Percentiles rank a stretch among this genome's conserved stretches.
Evolutionary conservation across 2,113 vertebrate species (phyloP).

Genomic region (Bos taurus): DNA sequence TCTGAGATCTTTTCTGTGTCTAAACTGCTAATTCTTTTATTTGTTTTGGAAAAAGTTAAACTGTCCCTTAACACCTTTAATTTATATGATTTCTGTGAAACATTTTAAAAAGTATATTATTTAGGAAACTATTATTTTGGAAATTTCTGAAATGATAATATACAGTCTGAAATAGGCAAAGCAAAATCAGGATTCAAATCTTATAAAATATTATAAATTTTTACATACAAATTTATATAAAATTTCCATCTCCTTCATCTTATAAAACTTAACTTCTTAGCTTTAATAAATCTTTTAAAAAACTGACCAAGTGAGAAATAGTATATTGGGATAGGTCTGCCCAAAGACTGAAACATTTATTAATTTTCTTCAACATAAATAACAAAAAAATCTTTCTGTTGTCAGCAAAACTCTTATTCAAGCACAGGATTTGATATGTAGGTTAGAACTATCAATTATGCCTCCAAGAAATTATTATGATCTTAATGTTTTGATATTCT

Average conservation of each 20-base stretch:
- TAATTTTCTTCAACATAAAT: slow-evolving; percentile 16
- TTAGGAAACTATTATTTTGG: not conserved
- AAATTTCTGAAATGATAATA: not conserved
- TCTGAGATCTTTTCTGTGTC: not conserved
- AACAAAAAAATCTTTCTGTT: not conserved
- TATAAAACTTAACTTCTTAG: not conserved
- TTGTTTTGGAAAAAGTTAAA: slow-evolving; percentile 12
- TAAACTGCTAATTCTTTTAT: not conserved
- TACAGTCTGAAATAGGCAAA: not conserved
- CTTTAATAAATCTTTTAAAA: slow-evolving; percentile 20
- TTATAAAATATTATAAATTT: not conserved
- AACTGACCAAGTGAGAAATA: slow-evolving; percentile 29
- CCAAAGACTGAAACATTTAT: not conserved
- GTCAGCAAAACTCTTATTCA: not conserved
- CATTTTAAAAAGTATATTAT: not conserved
- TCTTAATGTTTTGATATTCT: not conserved
- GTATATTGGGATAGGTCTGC: not conserved
- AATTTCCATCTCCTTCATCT: not conserved
- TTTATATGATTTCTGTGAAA: not conserved
- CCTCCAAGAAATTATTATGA: not conserved
- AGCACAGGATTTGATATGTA: not conserved
- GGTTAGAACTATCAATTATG: not conserved
- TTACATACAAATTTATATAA: not conserved
- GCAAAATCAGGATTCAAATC: not conserved
- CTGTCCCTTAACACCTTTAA: not conserved